These are phyloP conservation scores for Elgaria multicarinata DNA, from an alignment of 2,113 vertebrate species.

Conservation along the genomic window DNA sequence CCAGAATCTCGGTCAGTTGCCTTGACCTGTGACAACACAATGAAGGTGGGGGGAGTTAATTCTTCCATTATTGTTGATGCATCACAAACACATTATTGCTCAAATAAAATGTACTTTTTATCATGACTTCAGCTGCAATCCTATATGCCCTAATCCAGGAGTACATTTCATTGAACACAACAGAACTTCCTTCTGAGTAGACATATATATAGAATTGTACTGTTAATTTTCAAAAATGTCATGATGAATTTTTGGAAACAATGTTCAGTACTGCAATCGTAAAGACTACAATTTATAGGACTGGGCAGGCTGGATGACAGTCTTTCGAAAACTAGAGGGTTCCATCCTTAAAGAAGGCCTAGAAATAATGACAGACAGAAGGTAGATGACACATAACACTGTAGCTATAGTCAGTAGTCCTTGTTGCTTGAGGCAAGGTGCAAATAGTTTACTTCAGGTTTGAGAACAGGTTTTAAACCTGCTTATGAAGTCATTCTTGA, in stretches of 20 bases:
- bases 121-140: not conserved
- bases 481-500: not conserved
- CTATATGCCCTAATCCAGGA: not conserved
- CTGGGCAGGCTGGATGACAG: not conserved
- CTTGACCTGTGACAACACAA: constrained; percentile 78
- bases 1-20: constrained; percentile 87
- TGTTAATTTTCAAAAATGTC: not conserved
- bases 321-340: not conserved
- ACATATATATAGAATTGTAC: not conserved
- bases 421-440: not conserved
- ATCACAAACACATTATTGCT: not conserved
- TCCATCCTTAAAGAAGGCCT: not conserved
- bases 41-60: not conserved
- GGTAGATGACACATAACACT: not conserved
- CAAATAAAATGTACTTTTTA: not conserved
- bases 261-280: not conserved
- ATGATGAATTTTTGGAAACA: not conserved
- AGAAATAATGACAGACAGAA: too few relatives aligned
- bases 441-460: not conserved
- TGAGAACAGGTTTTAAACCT: not conserved
- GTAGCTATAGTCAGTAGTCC: not conserved
- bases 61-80: not conserved
- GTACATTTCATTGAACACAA: not conserved
- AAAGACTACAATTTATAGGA: not conserved
- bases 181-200: not conserved